These are phyloP conservation scores for Steinernema feltiae DNA, from an alignment of 1,140 invertebrate species.

Conservation along the genomic window DNA sequence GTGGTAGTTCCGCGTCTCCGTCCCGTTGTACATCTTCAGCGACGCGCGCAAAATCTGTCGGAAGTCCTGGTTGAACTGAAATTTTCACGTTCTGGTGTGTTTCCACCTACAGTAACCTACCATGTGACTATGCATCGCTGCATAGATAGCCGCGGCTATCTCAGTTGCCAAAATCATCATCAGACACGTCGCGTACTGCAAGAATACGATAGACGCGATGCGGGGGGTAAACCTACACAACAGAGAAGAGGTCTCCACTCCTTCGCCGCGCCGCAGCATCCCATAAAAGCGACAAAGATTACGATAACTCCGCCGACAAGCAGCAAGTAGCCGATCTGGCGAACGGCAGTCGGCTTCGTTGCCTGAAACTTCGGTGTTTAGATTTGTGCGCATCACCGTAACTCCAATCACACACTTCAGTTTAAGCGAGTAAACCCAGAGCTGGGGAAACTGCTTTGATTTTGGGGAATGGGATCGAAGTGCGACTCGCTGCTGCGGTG, in stretches of 20 bases:
- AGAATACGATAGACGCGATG: conserved; percentile 4
- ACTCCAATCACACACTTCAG: background rate
- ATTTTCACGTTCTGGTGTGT: background rate
- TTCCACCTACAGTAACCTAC: conserved; percentile 19
- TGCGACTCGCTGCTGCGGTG: background rate
- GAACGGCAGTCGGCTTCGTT: conserved; percentile 54
- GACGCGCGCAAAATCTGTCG: conserved; percentile 45
- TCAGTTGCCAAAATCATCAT: conserved; percentile 56
- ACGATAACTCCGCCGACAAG: conserved; percentile 52
- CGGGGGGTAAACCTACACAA: conserved; percentile 40
- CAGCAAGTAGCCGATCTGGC: conserved; percentile 54
- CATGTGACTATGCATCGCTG: conserved; percentile 51
- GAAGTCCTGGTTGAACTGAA: conserved; percentile 53
- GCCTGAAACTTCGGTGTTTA: conserved; percentile 38
- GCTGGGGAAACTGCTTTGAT: background rate
- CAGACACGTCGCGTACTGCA: conserved; percentile 53
- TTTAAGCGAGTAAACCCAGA: background rate
- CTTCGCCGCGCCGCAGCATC: conserved; percentile 57
- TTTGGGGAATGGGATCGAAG: background rate
- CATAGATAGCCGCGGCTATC: conserved; percentile 55
- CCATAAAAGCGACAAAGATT: conserved; percentile 52
- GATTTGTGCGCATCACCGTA: background rate
- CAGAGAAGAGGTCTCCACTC: conserved; percentile 55
- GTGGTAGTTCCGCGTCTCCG: conserved; percentile 31
- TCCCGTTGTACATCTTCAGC: conserved; percentile 56